phyloP scores from a whole-genome alignment of 2,888 invertebrate genomes.

The Melanostoma mellinum region DNA sequence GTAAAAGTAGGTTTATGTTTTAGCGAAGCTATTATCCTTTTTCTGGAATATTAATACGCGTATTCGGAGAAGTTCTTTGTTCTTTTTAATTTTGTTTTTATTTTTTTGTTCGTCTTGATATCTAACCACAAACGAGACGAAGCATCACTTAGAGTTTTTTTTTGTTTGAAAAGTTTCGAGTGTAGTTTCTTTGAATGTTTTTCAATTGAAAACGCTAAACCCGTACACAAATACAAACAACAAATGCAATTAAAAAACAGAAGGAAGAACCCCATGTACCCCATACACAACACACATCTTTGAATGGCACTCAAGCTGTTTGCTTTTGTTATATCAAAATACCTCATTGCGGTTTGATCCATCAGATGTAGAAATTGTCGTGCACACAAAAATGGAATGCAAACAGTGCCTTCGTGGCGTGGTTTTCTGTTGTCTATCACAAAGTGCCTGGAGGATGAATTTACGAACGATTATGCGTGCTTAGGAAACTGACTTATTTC shows the following conservation, averaged over 20 bases:
- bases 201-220: not conserved
- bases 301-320: not conserved
- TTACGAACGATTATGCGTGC: constrained; percentile 2
- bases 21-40: not conserved
- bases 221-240: not conserved
- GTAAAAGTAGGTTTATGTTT: not conserved
- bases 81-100: not conserved
- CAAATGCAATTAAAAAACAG: constrained; percentile 18
- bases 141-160: not conserved
- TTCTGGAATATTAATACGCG: not conserved
- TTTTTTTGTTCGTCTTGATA: too few species aligned
- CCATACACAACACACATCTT: not conserved
- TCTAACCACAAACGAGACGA: not conserved
- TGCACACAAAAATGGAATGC: not conserved
- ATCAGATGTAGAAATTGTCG: constrained; percentile 1
- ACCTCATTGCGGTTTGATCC: constrained; percentile 9
- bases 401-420: not conserved
- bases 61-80: not conserved
- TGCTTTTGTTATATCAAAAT: constrained; percentile 12
- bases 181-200: constrained; percentile 1
- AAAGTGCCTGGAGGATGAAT: not conserved
- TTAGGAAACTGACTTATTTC: too few species aligned
- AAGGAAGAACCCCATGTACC: not conserved
- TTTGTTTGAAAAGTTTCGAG: constrained; percentile 14
- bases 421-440: not conserved